Evolutionary conservation across 2,113 vertebrate species (phyloP).

Genomic region (Thermophis baileyi): DNA sequence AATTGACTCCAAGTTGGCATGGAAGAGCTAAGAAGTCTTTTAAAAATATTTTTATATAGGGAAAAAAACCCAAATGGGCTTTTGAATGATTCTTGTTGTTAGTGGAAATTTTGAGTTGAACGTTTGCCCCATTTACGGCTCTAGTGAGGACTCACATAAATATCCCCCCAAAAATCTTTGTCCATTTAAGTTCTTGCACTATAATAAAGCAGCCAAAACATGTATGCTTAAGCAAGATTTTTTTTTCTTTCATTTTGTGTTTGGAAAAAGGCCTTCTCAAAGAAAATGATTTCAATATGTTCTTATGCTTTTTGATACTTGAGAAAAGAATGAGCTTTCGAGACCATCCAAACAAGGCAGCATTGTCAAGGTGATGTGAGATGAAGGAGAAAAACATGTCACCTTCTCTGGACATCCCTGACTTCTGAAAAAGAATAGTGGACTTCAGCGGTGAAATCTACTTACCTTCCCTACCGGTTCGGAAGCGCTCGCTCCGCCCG

Average conservation of each 20-base stretch:
- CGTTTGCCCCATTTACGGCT: conserved; percentile 10
- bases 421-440: neutral
- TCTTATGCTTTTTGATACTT: conserved; percentile 26
- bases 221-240: conserved; percentile 1
- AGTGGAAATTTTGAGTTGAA: conserved; percentile 22
- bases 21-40: neutral
- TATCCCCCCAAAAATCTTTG: conserved; percentile 17
- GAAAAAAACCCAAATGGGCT: neutral
- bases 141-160: conserved; percentile 33
- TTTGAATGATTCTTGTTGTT: conserved; percentile 21
- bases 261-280: conserved; percentile 29
- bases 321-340: conserved; percentile 55
- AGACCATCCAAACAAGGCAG: conserved; percentile 60
- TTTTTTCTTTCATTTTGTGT: conserved; percentile 14
- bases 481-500: no score
- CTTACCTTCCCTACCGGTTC: no score
- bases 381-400: neutral
- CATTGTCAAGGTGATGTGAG: conserved; percentile 33
- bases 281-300: conserved; percentile 58
- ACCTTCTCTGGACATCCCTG: no score
- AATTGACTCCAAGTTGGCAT: neutral
- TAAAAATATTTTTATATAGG: neutral
- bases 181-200: conserved; percentile 29
- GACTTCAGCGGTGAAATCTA: no score
- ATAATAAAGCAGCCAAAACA: conserved; percentile 24